Conservation (phyloP, 2,888 invertebrate species). For the Xylocampa areola region DNA sequence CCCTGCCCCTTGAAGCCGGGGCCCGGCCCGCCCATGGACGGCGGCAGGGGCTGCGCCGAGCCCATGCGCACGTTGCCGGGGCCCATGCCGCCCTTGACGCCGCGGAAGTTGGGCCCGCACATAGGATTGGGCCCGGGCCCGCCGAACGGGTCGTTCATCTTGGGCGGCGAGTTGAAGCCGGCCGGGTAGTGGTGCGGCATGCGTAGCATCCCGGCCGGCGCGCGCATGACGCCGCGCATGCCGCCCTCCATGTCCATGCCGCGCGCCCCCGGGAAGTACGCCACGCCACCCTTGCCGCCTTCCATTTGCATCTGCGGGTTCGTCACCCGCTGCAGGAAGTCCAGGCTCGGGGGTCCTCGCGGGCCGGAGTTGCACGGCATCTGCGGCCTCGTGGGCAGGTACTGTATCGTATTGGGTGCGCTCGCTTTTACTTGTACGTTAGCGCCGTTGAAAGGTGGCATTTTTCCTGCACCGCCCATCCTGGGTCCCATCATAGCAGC, state of each 20-base stretch:
- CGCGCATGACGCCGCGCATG: constrained; percentile 86
- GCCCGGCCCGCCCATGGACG: constrained; percentile 93
- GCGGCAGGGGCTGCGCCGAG: constrained; percentile 93
- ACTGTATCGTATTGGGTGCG: constrained; percentile 99
- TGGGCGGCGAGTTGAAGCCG: constrained; percentile 86
- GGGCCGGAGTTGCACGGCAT: constrained; percentile 92
- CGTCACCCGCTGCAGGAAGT: constrained; percentile 96
- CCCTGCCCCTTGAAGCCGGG: constrained; percentile 93
- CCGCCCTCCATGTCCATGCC: constrained; percentile 86
- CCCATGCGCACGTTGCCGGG: constrained; percentile 78
- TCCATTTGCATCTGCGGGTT: constrained; percentile 94
- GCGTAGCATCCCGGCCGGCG: constrained; percentile 78
- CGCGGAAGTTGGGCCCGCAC: constrained; percentile 82
- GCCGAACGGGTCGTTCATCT: constrained; percentile 81
- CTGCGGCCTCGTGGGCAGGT: constrained; percentile 98
- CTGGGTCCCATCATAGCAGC: constrained; percentile 92
- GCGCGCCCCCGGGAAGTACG: constrained; percentile 93
- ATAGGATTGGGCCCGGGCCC: constrained; percentile 70
- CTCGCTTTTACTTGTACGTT: constrained; percentile 98
- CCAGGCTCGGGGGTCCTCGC: constrained; percentile 95
- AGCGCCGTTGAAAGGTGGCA: constrained; percentile 90
- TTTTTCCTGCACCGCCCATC: constrained; percentile 89
- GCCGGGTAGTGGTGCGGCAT: constrained; percentile 87
- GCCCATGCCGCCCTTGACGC: constrained; percentile 79
- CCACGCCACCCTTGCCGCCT: constrained; percentile 86